A percentile compares a stretch with the other conserved stretches of the same genome.
phyloP scores from a whole-genome alignment of 2,113 vertebrate genomes.

The Cyprinodon variegatus region DNA sequence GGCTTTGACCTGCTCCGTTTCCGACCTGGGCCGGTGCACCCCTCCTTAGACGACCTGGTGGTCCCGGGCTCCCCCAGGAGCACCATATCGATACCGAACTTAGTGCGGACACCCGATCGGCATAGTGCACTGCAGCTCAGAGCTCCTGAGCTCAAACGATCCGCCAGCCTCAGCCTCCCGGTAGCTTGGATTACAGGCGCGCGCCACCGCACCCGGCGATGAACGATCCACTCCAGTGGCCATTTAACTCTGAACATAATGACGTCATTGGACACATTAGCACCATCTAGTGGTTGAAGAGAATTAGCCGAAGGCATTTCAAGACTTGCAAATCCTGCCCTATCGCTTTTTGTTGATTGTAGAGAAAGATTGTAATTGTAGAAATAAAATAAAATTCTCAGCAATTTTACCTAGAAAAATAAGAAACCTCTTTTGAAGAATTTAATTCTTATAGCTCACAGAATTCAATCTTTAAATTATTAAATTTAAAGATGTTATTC shows the following conservation, averaged over 20 bases:
- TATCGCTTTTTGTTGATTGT: too few species aligned
- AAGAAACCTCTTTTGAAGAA: too few species aligned
- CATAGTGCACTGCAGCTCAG: constrained; percentile 59
- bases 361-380: too few species aligned
- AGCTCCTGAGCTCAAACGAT: constrained; percentile 63
- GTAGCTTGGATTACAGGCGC: constrained; percentile 61
- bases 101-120: constrained; percentile 61
- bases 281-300: neutral
- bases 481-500: too few species aligned
- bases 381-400: too few species aligned
- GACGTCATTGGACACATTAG: neutral
- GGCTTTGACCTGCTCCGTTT: constrained; percentile 70
- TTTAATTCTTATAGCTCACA: too few species aligned
- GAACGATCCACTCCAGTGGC: fast-evolving
- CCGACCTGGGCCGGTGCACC: constrained; percentile 63
- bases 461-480: too few species aligned
- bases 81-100: constrained; percentile 61
- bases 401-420: too few species aligned
- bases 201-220: constrained; percentile 49
- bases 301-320: too few species aligned
- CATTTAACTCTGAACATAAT: neutral
- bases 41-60: constrained; percentile 64
- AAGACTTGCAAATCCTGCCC: too few species aligned
- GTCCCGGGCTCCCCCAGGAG: constrained; percentile 49
- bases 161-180: constrained; percentile 60